Evolutionary conservation across 2,888 invertebrate genomes (phyloP).

Genomic region (Netelia virgata): DNA sequence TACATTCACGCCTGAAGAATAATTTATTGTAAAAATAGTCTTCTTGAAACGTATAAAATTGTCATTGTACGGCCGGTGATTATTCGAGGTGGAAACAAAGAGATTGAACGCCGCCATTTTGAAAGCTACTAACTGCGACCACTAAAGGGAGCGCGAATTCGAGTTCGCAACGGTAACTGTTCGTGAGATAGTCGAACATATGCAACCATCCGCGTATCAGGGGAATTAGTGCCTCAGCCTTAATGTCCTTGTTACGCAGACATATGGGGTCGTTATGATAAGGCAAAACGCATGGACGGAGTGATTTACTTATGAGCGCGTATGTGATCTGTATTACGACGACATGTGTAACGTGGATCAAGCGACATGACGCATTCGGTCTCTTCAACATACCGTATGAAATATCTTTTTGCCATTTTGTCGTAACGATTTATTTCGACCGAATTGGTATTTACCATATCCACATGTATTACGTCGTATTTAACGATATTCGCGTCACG

Average conservation of each 20-base stretch:
- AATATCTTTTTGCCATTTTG: neutral
- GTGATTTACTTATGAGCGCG: conserved; percentile 22
- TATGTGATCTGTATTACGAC: neutral
- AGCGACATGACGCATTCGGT: neutral
- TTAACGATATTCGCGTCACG: neutral
- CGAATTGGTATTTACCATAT: neutral
- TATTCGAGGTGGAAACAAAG: neutral
- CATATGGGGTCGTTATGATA: conserved; percentile 33
- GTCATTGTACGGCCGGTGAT: neutral
- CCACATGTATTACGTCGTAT: neutral
- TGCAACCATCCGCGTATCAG: neutral
- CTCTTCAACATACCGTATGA: neutral
- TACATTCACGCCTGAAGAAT: too few relatives aligned
- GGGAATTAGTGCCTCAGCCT: neutral
- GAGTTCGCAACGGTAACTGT: neutral
- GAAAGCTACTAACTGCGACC: neutral
- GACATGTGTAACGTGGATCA: neutral
- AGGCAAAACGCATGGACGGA: conserved; percentile 17
- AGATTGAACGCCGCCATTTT: neutral
- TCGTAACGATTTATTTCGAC: neutral
- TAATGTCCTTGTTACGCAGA: conserved; percentile 24
- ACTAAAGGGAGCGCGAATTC: neutral
- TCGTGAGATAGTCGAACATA: neutral
- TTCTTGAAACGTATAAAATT: neutral
- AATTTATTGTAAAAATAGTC: too few relatives aligned